Base-by-base conservation (phyloP, 2,797 vertebrate species). In the Microctenopoma stevenorrisi region DNA sequence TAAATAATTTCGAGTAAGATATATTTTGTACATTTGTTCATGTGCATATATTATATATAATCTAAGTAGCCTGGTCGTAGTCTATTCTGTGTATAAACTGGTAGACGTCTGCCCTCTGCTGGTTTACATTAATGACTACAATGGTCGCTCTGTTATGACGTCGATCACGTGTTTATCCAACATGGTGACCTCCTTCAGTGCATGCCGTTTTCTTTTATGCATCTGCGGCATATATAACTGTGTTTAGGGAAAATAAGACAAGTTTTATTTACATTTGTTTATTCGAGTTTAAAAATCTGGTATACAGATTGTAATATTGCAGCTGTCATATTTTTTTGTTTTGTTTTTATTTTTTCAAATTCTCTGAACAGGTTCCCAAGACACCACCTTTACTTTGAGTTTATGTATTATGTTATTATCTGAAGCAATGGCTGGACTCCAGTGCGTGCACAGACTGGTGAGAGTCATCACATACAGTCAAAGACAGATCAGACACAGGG, bases 121-220 rank as follows among this genome's bases (percentile, higher is more conserved):
- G 89, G 69, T 44, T 0, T 0, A 18, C 0, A 9, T 9, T 0
- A 10, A 43, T 35, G 28, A 81, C 50, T 76, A 51, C 78, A 53
- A 0, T 1, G 10, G 91, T 86, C 91, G 90, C 88, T 46, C 9
- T 13, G 22, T 86, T 52, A 85, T 93, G 92, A 92, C 90, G 91
- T 79, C 0, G 0, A 0, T 28, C 64, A 38, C 61, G 82, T 66
- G 58, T 28, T 44, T 69, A 18, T 25, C 35, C 64, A 83, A 72
- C 72, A 84, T 86, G 86, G 86, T 49, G 76, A 76, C 64, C 69
- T 75, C 3, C 3, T n/a, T 38, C 37, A 38, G 4, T 12, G 47
- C 2, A 38, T 42, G 40, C 14, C 13, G 12, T 4, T 46, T 16
- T 46, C 43, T 8, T n/a, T 46, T 3, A 46, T 8, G 18, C 16